Evolutionary conservation across 2,113 vertebrate species (phyloP).

Genomic region (Barnardius zonarius): DNA sequence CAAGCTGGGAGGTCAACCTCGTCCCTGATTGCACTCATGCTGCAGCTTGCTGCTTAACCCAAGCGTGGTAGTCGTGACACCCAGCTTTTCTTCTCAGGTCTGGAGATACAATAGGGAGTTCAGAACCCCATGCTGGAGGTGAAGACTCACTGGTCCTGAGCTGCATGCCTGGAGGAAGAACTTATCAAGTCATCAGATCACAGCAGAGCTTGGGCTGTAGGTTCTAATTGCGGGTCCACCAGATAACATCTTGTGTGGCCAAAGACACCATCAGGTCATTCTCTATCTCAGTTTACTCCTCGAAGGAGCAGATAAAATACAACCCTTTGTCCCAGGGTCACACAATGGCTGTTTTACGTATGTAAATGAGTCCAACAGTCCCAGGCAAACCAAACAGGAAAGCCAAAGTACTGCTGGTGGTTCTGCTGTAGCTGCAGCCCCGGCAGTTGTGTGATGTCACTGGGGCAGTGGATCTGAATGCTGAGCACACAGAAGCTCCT

Average conservation of each 20-base stretch:
- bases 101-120: neutral
- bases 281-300: constrained; percentile 9
- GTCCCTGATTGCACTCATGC: neutral
- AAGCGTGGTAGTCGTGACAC: neutral
- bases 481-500: constrained; percentile 16
- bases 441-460: neutral
- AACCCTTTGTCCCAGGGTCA: neutral
- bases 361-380: constrained; percentile 3
- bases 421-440: neutral
- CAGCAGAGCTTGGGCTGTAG: neutral
- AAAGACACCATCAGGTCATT: neutral
- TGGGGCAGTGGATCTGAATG: neutral
- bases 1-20: neutral
- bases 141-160: neutral
- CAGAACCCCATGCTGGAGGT: neutral
- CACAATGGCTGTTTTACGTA: constrained; percentile 44
- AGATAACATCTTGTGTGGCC: constrained; percentile 36
- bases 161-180: neutral
- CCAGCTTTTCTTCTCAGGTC: neutral
- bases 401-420: neutral
- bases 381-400: neutral
- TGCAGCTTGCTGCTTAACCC: neutral
- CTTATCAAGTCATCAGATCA: neutral
- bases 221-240: neutral
- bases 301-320: neutral